These are phyloP conservation scores for Catocala nupta DNA, from an alignment of 2,888 invertebrate species.

Conservation along the genomic window DNA sequence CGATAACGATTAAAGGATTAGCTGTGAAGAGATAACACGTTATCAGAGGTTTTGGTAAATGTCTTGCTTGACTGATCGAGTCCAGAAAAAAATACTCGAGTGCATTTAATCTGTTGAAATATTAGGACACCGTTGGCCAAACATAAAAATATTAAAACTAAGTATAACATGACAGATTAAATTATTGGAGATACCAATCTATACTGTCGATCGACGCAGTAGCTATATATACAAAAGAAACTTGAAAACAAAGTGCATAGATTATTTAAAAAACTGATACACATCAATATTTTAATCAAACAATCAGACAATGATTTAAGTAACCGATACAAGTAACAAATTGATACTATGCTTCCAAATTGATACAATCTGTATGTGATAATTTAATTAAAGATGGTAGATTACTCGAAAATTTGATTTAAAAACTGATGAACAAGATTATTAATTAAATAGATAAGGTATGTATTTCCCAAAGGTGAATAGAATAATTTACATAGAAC, in stretches of 20 bases:
- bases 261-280: conserved; percentile 29
- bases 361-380: conserved; percentile 37
- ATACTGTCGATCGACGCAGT: conserved; percentile 4
- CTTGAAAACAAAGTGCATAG: not conserved
- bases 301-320: conserved; percentile 36
- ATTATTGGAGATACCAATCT: no score
- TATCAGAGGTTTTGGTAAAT: no score
- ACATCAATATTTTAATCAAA: conserved; percentile 38
- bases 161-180: no score
- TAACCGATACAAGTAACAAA: conserved; percentile 35
- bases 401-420: conserved; percentile 41
- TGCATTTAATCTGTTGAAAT: no score
- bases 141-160: no score
- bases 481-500: not conserved
- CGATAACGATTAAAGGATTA: no score
- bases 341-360: conserved; percentile 19
- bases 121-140: no score
- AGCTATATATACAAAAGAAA: conserved; percentile 8
- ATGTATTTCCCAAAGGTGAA: conserved; percentile 5
- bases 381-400: conserved; percentile 40
- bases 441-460: conserved; percentile 49
- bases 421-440: conserved; percentile 46
- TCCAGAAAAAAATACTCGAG: no score
- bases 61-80: no score
- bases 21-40: no score